Evolutionary conservation across 2,888 invertebrate genomes (phyloP).

Genomic region (Coleophora deauratella): DNA sequence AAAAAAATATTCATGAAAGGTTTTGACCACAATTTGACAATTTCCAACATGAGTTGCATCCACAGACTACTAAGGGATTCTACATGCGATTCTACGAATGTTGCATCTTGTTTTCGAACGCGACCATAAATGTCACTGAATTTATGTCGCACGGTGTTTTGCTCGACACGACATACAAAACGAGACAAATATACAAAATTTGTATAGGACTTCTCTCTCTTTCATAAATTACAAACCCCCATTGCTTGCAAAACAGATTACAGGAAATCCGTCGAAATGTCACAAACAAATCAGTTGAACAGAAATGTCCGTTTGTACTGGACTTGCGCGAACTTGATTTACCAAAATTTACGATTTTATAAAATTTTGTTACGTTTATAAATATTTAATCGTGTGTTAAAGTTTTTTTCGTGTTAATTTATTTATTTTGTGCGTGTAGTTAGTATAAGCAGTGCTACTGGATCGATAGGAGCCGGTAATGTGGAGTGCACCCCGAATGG

Average conservation of each 20-base stretch:
- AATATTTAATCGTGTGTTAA: constrained; percentile 46
- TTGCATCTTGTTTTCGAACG: too few species aligned
- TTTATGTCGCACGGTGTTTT: too few species aligned
- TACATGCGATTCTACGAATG: too few species aligned
- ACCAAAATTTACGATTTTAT: constrained; percentile 57
- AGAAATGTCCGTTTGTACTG: constrained; percentile 44
- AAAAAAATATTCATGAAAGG: too few species aligned
- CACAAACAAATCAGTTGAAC: constrained; percentile 41
- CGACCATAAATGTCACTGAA: not conserved
- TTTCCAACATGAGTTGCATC: too few species aligned
- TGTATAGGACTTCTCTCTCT: constrained; percentile 1
- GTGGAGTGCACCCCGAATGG: constrained; percentile 60
- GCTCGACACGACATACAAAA: too few species aligned
- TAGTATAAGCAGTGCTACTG: constrained; percentile 18
- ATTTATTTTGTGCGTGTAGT: constrained; percentile 24
- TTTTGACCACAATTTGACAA: too few species aligned
- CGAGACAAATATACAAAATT: too few species aligned
- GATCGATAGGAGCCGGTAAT: constrained; percentile 53
- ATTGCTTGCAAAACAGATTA: not conserved
- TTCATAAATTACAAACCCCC: not conserved
- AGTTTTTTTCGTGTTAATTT: constrained; percentile 31
- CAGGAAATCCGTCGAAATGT: not conserved
- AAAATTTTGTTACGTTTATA: constrained; percentile 52
- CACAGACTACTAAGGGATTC: too few species aligned
- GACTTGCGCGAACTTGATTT: constrained; percentile 34